These are phyloP conservation scores for Andricus quercusramuli DNA, from an alignment of 2,888 invertebrate genomes.

Conservation along the genomic window DNA sequence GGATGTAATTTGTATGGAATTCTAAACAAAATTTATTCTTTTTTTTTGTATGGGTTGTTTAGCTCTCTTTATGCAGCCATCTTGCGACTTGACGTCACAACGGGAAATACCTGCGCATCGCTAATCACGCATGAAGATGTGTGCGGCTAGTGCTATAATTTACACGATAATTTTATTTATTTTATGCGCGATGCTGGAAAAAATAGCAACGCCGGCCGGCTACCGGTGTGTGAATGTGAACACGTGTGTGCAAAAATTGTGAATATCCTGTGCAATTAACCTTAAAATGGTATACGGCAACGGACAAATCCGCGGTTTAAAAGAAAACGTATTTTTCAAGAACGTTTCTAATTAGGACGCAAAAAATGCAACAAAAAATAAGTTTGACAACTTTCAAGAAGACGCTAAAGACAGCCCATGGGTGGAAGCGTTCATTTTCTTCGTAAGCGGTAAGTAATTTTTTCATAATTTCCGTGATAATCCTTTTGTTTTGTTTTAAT, in stretches of 20 bases:
- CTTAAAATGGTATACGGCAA: not conserved
- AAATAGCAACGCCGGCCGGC: not conserved
- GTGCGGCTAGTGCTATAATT: no score
- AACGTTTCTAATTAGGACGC: not conserved
- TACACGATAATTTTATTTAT: slow-evolving; percentile 1
- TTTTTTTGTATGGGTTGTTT: no score
- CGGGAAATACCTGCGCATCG: no score
- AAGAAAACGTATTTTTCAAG: no score
- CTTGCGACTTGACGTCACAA: no score
- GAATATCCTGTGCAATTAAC: not conserved
- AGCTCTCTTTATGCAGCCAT: no score
- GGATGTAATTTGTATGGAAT: no score
- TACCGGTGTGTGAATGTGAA: not conserved
- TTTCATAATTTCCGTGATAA: not conserved
- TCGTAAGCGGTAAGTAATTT: not conserved
- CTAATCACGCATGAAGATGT: no score
- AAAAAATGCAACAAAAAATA: not conserved
- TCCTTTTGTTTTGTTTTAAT: not conserved
- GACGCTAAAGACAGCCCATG: not conserved
- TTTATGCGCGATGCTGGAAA: not conserved
- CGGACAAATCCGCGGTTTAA: not conserved
- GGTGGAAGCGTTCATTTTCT: no score
- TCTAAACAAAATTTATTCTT: no score
- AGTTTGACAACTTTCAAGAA: not conserved
- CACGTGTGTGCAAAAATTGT: not conserved